Evolutionary conservation across 2,113 vertebrate genomes (phyloP).

Genomic region (Rana temporaria): DNA sequence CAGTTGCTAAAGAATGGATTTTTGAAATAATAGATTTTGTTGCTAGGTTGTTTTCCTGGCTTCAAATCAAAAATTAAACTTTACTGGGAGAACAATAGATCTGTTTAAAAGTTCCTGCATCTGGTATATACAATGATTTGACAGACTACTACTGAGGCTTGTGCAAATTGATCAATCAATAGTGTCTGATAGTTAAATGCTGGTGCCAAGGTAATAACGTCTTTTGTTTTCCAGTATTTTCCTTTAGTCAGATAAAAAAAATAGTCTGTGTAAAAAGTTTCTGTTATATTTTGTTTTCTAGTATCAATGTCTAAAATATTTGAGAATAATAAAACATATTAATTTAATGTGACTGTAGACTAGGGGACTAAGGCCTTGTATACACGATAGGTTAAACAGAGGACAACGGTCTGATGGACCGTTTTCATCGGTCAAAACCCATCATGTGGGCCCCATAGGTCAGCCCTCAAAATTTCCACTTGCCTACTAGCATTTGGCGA

Average conservation of each 20-base stretch:
- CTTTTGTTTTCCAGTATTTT: background rate
- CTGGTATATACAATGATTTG: slow-evolving; percentile 35
- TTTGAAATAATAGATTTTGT: background rate
- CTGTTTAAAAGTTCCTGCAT: slow-evolving; percentile 41
- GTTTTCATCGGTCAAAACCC: no score
- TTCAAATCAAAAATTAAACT: slow-evolving; percentile 21
- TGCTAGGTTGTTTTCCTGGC: slow-evolving; percentile 24
- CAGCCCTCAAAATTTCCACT: no score
- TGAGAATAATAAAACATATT: no score
- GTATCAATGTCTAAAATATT: no score
- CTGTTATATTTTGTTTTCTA: no score
- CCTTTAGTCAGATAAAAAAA: background rate
- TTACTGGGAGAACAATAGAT: slow-evolving; percentile 44
- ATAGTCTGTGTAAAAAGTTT: no score
- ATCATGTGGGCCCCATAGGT: no score
- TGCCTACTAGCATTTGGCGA: no score
- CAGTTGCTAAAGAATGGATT: slow-evolving; percentile 4
- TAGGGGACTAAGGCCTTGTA: no score
- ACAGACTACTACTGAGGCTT: slow-evolving; percentile 42
- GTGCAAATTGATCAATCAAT: slow-evolving; percentile 51
- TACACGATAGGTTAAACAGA: no score
- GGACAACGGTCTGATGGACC: no score
- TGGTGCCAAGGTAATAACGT: slow-evolving; percentile 36
- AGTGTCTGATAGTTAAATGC: slow-evolving; percentile 27
- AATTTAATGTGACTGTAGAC: no score